Base-by-base conservation (phyloP, 2,113 vertebrate species). In the Penelope pileata region DNA sequence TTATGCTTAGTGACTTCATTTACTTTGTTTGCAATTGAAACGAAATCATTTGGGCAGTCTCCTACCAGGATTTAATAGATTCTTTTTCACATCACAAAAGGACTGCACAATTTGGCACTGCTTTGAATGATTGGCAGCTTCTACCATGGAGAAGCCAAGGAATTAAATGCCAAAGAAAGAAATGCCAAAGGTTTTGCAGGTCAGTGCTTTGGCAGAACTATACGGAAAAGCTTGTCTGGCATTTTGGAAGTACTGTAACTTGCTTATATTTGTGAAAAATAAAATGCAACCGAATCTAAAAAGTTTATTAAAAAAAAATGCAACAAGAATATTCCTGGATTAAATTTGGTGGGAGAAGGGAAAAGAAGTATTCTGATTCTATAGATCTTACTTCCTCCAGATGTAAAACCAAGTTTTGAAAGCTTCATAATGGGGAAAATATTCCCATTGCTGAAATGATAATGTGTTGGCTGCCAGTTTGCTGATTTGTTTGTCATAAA, bases 91-190 rank as follows among this genome's bases (percentile, higher is more conserved):
- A 97, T 93, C 84, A 91, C 88, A 94, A 96, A 97, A 95, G 50
- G 51, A 72, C 64, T 93, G 83, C 47, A 70, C 17, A 85, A 50
- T 89, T 94, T 96, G 94, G 94, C 96, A 97, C 70, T 76, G 59
- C 88, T 96, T 84, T 94, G 91, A 96, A 95, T 94, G 91, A 97
- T 21, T 97, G 97, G 91, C 95, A 97, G 93, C 30, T 86, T 95
- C 80, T 88, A 60, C 86, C 97, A 92, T 95, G 67, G 75, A 95
- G 67, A 96, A 91, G 83, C 93, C 91, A 96, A 92, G 26, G 60
- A n/a, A n/a, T 88, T 47, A 97, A 97, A 96, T 76, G 90, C 60
- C 94, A 95, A 77, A 68, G 68, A 95, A 96, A 92, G 54, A 97
- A 97, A 93, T 81, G 91, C 62, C 94, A 96, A 83, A 83, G 69